These are phyloP conservation scores for Phasia obesa DNA, from an alignment of 2,888 invertebrate species.

Conservation along the genomic window DNA sequence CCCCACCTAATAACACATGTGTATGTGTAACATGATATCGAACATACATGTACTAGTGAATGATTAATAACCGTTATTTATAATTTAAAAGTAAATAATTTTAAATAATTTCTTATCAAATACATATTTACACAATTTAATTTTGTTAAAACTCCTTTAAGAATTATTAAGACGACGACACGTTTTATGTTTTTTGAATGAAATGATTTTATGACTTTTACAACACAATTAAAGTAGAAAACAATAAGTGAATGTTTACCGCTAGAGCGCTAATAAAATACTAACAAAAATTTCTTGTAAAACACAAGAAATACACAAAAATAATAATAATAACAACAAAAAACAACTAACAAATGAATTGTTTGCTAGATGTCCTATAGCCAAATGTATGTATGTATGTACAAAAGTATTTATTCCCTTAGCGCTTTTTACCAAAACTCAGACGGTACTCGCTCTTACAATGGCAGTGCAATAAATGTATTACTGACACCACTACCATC, in stretches of 20 bases:
- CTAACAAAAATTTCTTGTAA: slow-evolving; percentile 64
- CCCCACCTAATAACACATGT: not conserved
- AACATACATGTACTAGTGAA: not conserved
- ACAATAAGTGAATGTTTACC: slow-evolving; percentile 61
- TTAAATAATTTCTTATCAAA: not conserved
- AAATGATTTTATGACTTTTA: slow-evolving; percentile 20
- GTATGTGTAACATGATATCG: slow-evolving; percentile 22
- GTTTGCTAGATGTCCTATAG: slow-evolving; percentile 61
- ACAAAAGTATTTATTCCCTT: slow-evolving; percentile 40
- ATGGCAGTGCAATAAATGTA: slow-evolving; percentile 41
- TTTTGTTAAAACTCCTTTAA: not conserved
- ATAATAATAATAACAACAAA: slow-evolving; percentile 30
- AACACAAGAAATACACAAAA: slow-evolving; percentile 55
- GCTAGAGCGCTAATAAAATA: slow-evolving; percentile 69
- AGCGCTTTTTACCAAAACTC: slow-evolving; percentile 53
- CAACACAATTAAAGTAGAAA: slow-evolving; percentile 32
- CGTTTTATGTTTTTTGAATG: slow-evolving; percentile 28
- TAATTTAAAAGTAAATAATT: not conserved
- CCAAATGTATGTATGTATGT: slow-evolving; percentile 51
- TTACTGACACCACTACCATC: slow-evolving; percentile 45
- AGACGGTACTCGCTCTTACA: slow-evolving; percentile 34
- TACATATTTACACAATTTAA: slow-evolving; percentile 18
- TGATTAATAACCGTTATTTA: not conserved
- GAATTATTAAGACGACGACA: slow-evolving; percentile 5
- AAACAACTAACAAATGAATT: slow-evolving; percentile 56